Conservation (phyloP, 2,888 invertebrate genomes). For the Chironomus riparius region DNA sequence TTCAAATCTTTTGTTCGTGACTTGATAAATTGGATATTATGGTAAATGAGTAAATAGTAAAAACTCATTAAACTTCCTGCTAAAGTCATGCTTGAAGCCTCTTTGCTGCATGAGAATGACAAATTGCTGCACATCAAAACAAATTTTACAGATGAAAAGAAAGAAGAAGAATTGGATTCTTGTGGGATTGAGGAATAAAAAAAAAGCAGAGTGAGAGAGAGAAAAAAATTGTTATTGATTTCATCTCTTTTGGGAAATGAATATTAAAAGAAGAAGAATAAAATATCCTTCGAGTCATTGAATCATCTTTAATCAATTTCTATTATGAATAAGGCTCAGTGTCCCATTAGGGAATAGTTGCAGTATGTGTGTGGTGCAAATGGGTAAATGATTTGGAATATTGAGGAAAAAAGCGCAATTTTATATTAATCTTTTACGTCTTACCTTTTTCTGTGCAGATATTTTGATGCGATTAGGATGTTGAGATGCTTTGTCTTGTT, state of each 20-base stretch:
- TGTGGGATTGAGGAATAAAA: not conserved
- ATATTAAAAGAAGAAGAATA: not conserved
- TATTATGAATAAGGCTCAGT: not conserved
- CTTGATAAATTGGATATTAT: not conserved
- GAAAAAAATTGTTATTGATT: not conserved
- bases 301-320: not conserved
- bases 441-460: no score
- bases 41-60: not conserved
- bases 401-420: not conserved
- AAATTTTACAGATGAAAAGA: not conserved
- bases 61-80: slow-evolving; percentile 16
- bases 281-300: not conserved
- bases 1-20: not conserved
- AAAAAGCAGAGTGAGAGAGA: not conserved
- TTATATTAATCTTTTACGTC: not conserved
- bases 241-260: not conserved
- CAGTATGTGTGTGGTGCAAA: not conserved
- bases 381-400: not conserved
- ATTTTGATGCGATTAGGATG: no score
- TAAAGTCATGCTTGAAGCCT: not conserved
- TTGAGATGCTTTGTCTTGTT: no score
- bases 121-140: slow-evolving; percentile 2
- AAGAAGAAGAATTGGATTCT: not conserved
- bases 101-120: not conserved
- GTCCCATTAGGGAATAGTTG: not conserved